Base-by-base conservation (phyloP, 2,797 vertebrate genomes). In the Schizothorax lantsangensis region DNA sequence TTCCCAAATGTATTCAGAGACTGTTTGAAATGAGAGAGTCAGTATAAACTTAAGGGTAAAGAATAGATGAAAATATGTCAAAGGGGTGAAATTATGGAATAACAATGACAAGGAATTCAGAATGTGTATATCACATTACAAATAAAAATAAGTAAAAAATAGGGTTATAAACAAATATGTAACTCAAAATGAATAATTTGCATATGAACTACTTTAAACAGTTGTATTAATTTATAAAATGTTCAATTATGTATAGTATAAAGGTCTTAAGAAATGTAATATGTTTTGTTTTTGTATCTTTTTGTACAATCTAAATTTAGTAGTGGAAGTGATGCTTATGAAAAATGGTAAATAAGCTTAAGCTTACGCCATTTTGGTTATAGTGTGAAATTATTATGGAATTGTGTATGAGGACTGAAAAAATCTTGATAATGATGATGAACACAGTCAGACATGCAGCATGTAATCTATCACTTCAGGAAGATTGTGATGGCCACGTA, bases 401-500 rank as follows among this genome's bases (percentile, higher is more conserved):
- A 59, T 7, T 59, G 26, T 21, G 43, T 73, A 17, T 15, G 14
- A 30, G 14, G 72, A 26, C 43, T 7, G 11, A 17, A 26, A 4
- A 45, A 9, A 2, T 17, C 43, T 17, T 19, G 43, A 17, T 21
- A 26, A 45, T 15, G 71, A 45, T 26, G 69, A 7, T 26, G 43
- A 43, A 40, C 38, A 38, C 33, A 21, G 66, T 23, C 30, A 68
- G 33, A 36, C 7, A 4, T 36, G n/a, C 14, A 33, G 66, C 19
- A n/a, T 66, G 14, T 66, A 33, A 33, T 66, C 62, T 3, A 15
- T 66, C 64, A 66, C 6, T n/a, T 33, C 64, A 30, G 71, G 36
- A 40, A 21, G 68, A 5, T 21, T 33, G 17, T 0, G 38, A n/a
- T 21, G 15, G 47, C 9, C 1, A 95, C 98, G 96, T 90, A 99